Evolutionary conservation across 2,888 invertebrate genomes (phyloP), one percentile per base, ranked within the genome.

Genomic region (Onthophagus sagittarius): DNA sequence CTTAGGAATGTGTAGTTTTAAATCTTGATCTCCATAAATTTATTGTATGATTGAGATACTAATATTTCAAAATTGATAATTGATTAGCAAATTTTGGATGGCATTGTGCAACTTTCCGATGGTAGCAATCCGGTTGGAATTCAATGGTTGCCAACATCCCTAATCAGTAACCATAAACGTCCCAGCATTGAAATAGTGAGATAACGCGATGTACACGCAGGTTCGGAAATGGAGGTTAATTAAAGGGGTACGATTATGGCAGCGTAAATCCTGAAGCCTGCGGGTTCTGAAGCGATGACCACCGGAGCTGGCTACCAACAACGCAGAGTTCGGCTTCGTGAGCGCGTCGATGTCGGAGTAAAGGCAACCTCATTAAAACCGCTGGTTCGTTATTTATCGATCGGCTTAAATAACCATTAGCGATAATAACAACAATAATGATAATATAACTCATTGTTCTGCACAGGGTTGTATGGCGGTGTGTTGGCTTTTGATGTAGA

Each of bases 281-380:
- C 39, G 39, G 39, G 39, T 53, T 53, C 39, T 53, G 39, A 53
- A 53, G 11, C 39, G 9, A 53, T 53, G 39, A 53, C 39, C 39
- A 53, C 11, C 39, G 39, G 39, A 53, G 39, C 11, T 7, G 39
- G 39, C 11, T 9, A 11, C 39, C 39, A 53, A 53, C 39, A 53
- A 53, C 39, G 39, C 9, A 7, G 7, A n/a, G 4, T 23, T 23
- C 23, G 23, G 39, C 6, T 53, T 11, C 39, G 39, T 53, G 39
- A 53, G 39, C 1, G 39, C 39, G 39, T 53, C 39, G 39, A 11
- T 53, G 23, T 53, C 9, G 9, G 39, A 4, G 9, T 11, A 53
- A 53, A 53, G 39, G 39, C 39, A 53, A 7, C 65, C 15, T 65
- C 65, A 65, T 65, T 65, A 65, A 65, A 65, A 65, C 15, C 65